phyloP scores from a whole-genome alignment of 2,113 vertebrate genomes.

The Ptilorrhoa leucosticta region DNA sequence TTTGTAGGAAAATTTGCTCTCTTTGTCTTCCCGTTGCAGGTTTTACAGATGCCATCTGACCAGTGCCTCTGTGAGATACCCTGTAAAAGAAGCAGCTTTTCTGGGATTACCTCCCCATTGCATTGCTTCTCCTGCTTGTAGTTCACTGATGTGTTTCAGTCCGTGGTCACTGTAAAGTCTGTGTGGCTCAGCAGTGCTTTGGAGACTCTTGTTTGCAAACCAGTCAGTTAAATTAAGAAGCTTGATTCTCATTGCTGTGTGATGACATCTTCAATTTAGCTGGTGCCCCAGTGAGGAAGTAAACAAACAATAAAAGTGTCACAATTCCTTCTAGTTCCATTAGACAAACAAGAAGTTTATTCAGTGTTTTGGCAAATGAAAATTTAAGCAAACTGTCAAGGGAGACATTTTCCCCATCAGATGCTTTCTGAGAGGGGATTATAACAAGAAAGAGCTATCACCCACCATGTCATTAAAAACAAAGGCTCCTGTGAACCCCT shows the following conservation, averaged over 20 bases:
- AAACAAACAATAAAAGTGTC: conserved; percentile 67
- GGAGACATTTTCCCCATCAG: conserved; percentile 40
- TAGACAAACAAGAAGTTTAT: conserved; percentile 66
- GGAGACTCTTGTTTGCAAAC: conserved; percentile 37
- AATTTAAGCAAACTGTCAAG: conserved; percentile 59
- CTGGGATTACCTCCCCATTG: not conserved
- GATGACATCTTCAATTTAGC: conserved; percentile 59
- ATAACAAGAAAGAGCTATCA: conserved; percentile 47
- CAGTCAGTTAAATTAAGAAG: conserved; percentile 49
- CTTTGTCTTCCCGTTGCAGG: not conserved
- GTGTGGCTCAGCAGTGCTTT: not conserved
- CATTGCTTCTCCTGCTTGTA: not conserved
- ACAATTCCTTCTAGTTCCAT: conserved; percentile 54
- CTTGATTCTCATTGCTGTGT: conserved; percentile 33
- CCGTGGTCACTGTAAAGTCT: not conserved
- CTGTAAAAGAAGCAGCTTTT: conserved; percentile 15
- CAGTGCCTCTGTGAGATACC: not conserved
- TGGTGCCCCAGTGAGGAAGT: conserved; percentile 40
- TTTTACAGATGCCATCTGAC: not conserved
- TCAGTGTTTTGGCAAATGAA: conserved; percentile 56
- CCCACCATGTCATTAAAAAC: conserved; percentile 58
- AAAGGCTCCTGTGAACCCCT: conserved; percentile 50
- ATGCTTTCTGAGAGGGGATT: conserved; percentile 39
- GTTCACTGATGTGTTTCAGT: not conserved
- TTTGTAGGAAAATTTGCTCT: conserved; percentile 23